A percentile compares a stretch with the other conserved stretches of the same genome.
These are phyloP conservation scores for Phymastichus coffea DNA, from an alignment of 1,140 invertebrate species.

Conservation along the genomic window DNA sequence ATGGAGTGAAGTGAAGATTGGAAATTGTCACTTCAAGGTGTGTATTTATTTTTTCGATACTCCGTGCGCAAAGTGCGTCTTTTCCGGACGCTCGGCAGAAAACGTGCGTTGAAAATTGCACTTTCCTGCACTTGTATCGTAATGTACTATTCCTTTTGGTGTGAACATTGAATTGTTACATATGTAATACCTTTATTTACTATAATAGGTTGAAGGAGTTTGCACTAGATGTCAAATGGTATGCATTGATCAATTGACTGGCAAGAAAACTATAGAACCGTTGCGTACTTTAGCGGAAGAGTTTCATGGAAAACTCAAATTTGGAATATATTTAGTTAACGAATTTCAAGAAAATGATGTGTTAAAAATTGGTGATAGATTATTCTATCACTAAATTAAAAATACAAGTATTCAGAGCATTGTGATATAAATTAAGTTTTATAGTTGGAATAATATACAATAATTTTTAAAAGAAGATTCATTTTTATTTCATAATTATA, in stretches of 20 bases:
- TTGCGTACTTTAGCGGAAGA: constrained; percentile 75
- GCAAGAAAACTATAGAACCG: constrained; percentile 78
- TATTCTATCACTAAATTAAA: constrained; percentile 20
- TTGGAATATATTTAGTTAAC: constrained; percentile 71
- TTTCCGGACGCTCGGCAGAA: no score
- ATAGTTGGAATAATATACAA: no score
- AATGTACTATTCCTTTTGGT: no score
- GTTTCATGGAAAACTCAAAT: constrained; percentile 73
- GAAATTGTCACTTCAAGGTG: constrained; percentile 68
- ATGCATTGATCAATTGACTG: constrained; percentile 85
- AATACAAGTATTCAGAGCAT: no score
- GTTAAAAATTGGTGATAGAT: constrained; percentile 43
- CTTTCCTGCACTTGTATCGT: no score
- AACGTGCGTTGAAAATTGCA: no score
- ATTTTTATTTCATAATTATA: no score
- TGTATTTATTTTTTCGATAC: no score
- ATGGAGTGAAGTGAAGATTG: constrained; percentile 72
- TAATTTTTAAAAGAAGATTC: no score
- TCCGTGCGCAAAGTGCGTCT: no score
- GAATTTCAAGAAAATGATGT: constrained; percentile 26
- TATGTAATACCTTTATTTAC: not conserved
- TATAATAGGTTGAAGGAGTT: constrained; percentile 65
- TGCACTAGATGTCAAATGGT: constrained; percentile 94
- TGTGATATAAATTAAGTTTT: no score
- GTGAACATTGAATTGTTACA: no score